phyloP scores from a whole-genome alignment of 2,797 vertebrate genomes.

The Hippoglossus hippoglossus region DNA sequence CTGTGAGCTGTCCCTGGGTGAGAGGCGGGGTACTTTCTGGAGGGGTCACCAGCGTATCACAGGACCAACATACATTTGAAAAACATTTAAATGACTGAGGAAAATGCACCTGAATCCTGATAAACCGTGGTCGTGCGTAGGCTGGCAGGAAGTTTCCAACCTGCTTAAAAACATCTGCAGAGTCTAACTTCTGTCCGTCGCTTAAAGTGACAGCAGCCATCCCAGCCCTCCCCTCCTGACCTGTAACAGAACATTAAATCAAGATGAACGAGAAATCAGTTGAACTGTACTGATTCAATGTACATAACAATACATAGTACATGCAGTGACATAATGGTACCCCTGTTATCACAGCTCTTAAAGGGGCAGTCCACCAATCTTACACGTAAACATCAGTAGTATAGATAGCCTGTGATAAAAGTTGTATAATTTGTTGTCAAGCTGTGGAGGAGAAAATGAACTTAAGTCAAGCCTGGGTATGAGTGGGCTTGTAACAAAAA shows the following conservation, averaged over 20 bases:
- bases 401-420: not conserved
- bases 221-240: slow-evolving; percentile 87
- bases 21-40: too few species aligned
- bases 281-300: not conserved
- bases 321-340: not conserved
- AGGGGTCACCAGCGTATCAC: too few species aligned
- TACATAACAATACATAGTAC: too few species aligned
- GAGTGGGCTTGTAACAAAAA: not conserved
- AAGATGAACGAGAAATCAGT: not conserved
- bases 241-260: slow-evolving; percentile 58
- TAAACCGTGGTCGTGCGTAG: slow-evolving; percentile 87
- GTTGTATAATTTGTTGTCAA: not conserved
- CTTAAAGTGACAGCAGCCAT: slow-evolving; percentile 86
- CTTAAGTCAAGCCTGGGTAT: too few species aligned
- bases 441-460: not conserved
- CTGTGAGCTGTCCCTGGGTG: too few species aligned
- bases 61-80: too few species aligned
- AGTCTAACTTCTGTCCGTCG: slow-evolving; percentile 81
- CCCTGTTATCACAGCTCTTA: not conserved
- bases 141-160: slow-evolving; percentile 80
- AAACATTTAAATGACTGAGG: too few species aligned
- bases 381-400: not conserved
- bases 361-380: not conserved
- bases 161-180: slow-evolving; percentile 74
- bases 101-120: slow-evolving; percentile 85